These are phyloP conservation scores for Hypomecis atomaria DNA, from an alignment of 2,888 invertebrate species.

Conservation along the genomic window DNA sequence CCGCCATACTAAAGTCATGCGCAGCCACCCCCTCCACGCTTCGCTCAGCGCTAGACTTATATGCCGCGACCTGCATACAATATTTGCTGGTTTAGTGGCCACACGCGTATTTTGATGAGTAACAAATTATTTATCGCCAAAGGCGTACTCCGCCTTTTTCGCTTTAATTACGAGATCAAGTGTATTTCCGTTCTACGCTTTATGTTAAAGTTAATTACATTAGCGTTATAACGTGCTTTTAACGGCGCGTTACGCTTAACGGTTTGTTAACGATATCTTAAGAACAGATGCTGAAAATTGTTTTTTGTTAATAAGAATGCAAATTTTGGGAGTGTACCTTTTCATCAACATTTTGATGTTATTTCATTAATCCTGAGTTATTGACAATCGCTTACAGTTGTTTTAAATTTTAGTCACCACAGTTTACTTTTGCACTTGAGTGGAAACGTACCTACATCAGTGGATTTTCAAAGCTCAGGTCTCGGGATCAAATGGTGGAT, in stretches of 20 bases:
- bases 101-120: slow-evolving; percentile 36
- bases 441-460: too few relatives aligned
- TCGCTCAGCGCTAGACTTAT: too few relatives aligned
- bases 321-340: background rate
- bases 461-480: too few relatives aligned
- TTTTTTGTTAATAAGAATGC: slow-evolving; percentile 1
- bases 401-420: too few relatives aligned
- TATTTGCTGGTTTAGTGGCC: slow-evolving; percentile 14
- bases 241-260: slow-evolving; percentile 35
- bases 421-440: too few relatives aligned
- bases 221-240: slow-evolving; percentile 34
- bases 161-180: slow-evolving; percentile 43
- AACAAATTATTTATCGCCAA: slow-evolving; percentile 41
- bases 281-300: slow-evolving; percentile 10
- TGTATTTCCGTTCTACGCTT: slow-evolving; percentile 35
- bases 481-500: too few relatives aligned
- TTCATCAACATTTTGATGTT: too few relatives aligned
- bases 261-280: slow-evolving; percentile 19
- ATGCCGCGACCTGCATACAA: too few relatives aligned
- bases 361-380: too few relatives aligned
- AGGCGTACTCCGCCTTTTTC: slow-evolving; percentile 38
- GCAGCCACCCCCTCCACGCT: too few relatives aligned
- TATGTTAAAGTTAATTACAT: slow-evolving; percentile 36
- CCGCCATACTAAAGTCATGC: too few relatives aligned
- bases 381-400: too few relatives aligned